Conservation (phyloP, 2,888 invertebrate species). For the Zootermopsis nevadensis region DNA sequence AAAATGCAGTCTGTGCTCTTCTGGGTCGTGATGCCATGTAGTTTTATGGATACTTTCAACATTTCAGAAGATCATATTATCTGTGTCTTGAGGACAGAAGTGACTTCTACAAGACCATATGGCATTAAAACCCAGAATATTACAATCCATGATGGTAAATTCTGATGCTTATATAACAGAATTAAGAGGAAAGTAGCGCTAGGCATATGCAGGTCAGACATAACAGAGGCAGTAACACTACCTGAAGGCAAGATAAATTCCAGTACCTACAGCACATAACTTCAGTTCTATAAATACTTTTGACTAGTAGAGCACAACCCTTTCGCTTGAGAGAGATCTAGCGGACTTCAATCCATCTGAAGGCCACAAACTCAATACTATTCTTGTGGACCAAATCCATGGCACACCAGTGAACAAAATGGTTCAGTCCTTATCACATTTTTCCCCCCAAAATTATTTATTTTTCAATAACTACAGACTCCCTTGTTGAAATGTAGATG, state of each 20-base stretch:
- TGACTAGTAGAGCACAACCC: slow-evolving; percentile 11
- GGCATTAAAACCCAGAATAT: too few species aligned
- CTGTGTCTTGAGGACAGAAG: too few species aligned
- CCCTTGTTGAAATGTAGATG: background rate
- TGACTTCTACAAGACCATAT: too few species aligned
- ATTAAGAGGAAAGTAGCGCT: background rate
- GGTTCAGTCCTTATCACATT: background rate
- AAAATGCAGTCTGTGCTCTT: too few species aligned
- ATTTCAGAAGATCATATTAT: too few species aligned
- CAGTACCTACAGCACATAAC: background rate
- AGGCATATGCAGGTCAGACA: background rate
- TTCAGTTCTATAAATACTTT: background rate
- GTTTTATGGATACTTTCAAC: too few species aligned
- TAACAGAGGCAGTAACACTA: background rate
- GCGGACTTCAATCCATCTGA: background rate
- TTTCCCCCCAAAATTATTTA: background rate
- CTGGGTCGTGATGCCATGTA: too few species aligned
- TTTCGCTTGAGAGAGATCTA: background rate
- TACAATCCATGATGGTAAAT: too few species aligned
- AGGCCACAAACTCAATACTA: background rate
- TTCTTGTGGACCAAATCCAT: background rate
- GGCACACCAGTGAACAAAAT: background rate
- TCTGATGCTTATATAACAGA: background rate
- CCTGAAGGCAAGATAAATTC: background rate
- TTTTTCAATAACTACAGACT: background rate